A percentile compares a stretch with the other conserved stretches of the same genome.
phyloP scores from a whole-genome alignment of 2,797 vertebrate species.

The Emydoidea blandingii region DNA sequence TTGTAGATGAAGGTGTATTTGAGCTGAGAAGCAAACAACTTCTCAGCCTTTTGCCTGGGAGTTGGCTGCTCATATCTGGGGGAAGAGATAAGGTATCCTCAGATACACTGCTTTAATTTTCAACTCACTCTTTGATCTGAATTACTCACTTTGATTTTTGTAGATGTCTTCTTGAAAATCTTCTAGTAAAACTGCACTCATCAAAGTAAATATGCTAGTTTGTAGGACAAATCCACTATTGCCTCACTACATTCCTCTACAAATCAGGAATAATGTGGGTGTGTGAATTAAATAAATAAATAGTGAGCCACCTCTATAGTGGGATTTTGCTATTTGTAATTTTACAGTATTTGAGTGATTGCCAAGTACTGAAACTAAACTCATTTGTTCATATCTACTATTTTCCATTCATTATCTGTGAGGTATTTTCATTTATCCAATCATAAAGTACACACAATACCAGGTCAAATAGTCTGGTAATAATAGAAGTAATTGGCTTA shows the following conservation, averaged over 20 bases:
- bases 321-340: neutral
- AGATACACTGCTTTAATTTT: neutral
- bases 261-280: neutral
- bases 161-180: neutral
- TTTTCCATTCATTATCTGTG: neutral
- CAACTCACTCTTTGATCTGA: neutral
- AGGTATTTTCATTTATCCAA: neutral
- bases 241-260: neutral
- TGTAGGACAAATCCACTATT: neutral
- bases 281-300: neutral
- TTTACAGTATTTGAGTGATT: neutral
- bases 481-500: neutral
- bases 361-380: neutral
- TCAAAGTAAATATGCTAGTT: neutral
- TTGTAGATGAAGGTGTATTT: neutral
- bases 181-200: neutral
- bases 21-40: neutral
- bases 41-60: neutral
- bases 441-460: neutral
- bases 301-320: neutral
- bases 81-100: neutral
- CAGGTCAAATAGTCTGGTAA: neutral
- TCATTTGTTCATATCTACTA: neutral
- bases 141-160: neutral
- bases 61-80: neutral